A percentile compares a stretch with the other conserved stretches of the same genome.
These are phyloP conservation scores for Cyclopterus lumpus DNA, from an alignment of 2,797 vertebrate genomes.

Conservation along the genomic window DNA sequence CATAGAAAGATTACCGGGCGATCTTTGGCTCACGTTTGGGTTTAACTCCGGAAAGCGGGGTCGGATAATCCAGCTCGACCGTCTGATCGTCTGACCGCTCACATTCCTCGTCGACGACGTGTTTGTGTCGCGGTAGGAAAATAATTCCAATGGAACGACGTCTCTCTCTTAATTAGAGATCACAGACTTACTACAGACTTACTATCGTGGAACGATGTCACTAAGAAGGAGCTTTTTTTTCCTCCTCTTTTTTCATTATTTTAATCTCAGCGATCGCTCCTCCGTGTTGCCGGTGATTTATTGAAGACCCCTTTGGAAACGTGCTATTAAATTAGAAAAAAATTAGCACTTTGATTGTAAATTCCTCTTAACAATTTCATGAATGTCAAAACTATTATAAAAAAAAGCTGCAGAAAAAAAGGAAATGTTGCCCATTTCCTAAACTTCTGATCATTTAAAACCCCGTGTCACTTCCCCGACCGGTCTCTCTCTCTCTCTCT, in stretches of 20 bases:
- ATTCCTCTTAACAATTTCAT: conserved; percentile 31
- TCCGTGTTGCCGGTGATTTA: conserved; percentile 50
- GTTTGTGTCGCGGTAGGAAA: not conserved
- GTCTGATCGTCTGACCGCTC: not conserved
- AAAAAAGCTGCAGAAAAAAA: conserved; percentile 22
- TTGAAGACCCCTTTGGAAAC: conserved; percentile 44
- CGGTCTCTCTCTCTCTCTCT: conserved; percentile 3
- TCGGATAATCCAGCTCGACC: not conserved
- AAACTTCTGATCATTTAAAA: conserved; percentile 30
- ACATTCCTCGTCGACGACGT: not conserved
- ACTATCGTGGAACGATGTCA: conserved; percentile 36
- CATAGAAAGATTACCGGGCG: not conserved
- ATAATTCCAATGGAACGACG: conserved; percentile 11
- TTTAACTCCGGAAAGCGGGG: not conserved
- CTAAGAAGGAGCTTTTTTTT: conserved; percentile 22
- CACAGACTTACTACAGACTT: too few relatives aligned
- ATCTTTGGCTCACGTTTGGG: not conserved
- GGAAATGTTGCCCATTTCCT: conserved; percentile 13
- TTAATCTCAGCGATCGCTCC: conserved; percentile 43
- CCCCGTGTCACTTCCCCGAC: conserved; percentile 10
- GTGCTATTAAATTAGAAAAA: conserved; percentile 20
- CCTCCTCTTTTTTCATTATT: conserved; percentile 43
- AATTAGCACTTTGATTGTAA: conserved; percentile 45
- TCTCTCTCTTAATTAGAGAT: conserved; percentile 36
- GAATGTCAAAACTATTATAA: conserved; percentile 26